A percentile compares a stretch with the other conserved stretches of the same genome.
Evolutionary conservation across 2,797 vertebrate genomes (phyloP).

Genomic region (Mormyrus hasselquistii): DNA sequence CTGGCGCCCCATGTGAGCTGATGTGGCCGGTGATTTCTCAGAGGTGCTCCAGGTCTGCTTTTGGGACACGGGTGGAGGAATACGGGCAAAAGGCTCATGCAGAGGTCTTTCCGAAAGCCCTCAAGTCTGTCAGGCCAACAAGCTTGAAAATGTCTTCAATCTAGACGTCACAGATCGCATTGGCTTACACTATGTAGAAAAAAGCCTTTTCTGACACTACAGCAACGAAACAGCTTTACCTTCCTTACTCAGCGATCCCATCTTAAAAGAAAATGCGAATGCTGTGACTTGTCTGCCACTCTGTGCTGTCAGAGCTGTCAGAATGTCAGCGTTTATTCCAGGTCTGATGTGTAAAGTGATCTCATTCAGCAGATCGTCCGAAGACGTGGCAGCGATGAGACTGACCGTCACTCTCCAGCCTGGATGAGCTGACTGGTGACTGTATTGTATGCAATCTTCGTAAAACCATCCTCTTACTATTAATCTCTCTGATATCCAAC

Average conservation of each 20-base stretch:
- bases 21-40: background rate
- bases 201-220: background rate
- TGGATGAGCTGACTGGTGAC: background rate
- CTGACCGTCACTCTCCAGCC: background rate
- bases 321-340: background rate
- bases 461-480: background rate
- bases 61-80: background rate
- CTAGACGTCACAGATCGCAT: background rate
- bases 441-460: background rate
- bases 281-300: background rate
- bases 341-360: constrained; percentile 14
- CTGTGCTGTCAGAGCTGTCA: background rate
- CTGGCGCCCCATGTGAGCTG: background rate
- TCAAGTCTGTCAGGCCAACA: background rate
- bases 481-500: background rate
- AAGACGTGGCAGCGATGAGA: background rate
- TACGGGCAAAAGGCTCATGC: background rate
- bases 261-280: background rate
- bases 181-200: background rate
- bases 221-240: background rate
- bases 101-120: background rate
- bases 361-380: background rate
- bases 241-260: background rate
- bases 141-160: background rate
- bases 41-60: background rate